Conservation (phyloP, 2,888 invertebrate species). For the Drosophila prolongata region DNA sequence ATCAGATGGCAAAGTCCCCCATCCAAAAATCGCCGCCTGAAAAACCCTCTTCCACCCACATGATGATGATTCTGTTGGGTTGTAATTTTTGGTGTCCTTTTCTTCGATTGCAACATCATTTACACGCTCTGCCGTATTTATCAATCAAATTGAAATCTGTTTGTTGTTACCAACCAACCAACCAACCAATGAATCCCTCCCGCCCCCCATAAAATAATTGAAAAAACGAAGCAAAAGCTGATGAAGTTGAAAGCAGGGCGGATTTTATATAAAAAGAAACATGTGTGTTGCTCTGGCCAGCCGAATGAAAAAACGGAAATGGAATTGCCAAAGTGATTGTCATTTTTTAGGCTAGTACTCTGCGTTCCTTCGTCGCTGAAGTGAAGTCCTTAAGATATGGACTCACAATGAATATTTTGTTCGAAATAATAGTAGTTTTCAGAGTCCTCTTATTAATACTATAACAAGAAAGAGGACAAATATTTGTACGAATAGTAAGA, state of each 20-base stretch:
- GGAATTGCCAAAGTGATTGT: slow-evolving; percentile 41
- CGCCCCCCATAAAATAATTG: slow-evolving; percentile 57
- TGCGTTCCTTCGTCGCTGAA: slow-evolving; percentile 2
- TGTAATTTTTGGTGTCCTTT: slow-evolving; percentile 51
- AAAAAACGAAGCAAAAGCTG: slow-evolving; percentile 48
- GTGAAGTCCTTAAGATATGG: slow-evolving; percentile 5
- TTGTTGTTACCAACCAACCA: slow-evolving; percentile 56
- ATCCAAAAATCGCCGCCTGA: neutral
- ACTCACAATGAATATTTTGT: slow-evolving; percentile 3
- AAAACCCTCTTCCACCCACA: slow-evolving; percentile 9
- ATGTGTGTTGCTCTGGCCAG: slow-evolving; percentile 25
- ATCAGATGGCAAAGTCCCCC: slow-evolving; percentile 56
- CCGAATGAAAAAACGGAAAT: slow-evolving; percentile 47
- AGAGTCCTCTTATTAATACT: neutral
- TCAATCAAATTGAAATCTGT: slow-evolving; percentile 80
- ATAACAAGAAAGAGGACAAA: too few relatives aligned
- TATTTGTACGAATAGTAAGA: too few relatives aligned
- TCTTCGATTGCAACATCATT: slow-evolving; percentile 65
- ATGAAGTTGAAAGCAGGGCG: slow-evolving; percentile 1
- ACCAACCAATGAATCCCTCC: slow-evolving; percentile 4
- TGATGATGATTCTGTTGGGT: slow-evolving; percentile 55
- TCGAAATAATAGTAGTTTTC: neutral
- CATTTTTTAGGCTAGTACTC: slow-evolving; percentile 34
- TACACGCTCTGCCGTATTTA: slow-evolving; percentile 63
- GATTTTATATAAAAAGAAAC: slow-evolving; percentile 2